Base-by-base conservation (phyloP, 1,140 invertebrate genomes). In the Idris sp. region DNA sequence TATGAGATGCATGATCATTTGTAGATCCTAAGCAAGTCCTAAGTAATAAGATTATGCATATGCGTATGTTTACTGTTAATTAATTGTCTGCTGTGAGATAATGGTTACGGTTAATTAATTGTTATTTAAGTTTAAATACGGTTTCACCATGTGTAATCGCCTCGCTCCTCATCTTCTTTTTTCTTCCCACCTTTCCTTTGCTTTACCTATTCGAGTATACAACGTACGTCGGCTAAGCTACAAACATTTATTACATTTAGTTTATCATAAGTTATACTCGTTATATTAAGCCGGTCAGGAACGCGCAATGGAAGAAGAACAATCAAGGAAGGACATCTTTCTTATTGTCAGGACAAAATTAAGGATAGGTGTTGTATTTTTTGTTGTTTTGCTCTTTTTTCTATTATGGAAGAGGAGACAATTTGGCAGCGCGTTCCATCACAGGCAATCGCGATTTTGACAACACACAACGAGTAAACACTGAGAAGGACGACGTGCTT, bases 241-340 rank as follows among this genome's bases (percentile, higher is more conserved):
- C 84, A 76, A 81, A 88, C 86, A 88, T 83, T 86, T 86, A 87
- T 85, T 79, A 87, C 85, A 86, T 81, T 85, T 86, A 87, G 79
- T 79, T 69, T 86, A 84, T 83, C 78, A 79, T 84, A 84, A 77
- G 80, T 86, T 84, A 59, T 64, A 84, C 79, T 81, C 79, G 77
- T 85, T 80, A 81, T 79, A 78, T n/a, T n/a, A n/a, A n/a, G 73
- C 72, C 78, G 56, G 71, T 67, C 80, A 41, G 62, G 72, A 71
- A 72, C 68, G 69, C 65, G 38, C 56, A 54, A 26, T 75, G 68
- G 33, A 58, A 48, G 68, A 64, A 10, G 30, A n/a, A 40, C 31
- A 38, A 46, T 77, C 36, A 36, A 51, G 65, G 68, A 69, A 68
- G 75, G 36, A 10, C 44, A 15, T 4, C 58, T 22, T 4, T 44